These are phyloP conservation scores for Myrmecobius fasciatus DNA, from an alignment of 2,113 vertebrate genomes.

Conservation along the genomic window DNA sequence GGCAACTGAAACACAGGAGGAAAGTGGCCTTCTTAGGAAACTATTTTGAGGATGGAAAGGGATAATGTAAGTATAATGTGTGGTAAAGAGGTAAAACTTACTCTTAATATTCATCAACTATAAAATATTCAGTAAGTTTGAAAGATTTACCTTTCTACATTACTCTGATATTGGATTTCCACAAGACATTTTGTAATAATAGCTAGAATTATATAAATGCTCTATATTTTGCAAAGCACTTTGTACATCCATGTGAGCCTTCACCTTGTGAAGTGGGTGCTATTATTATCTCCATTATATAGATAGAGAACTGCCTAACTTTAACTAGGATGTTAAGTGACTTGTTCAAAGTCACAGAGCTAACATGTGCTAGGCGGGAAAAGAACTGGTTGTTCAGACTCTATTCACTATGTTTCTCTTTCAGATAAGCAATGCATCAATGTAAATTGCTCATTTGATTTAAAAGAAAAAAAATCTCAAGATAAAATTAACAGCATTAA, in stretches of 20 bases:
- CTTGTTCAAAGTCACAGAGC: neutral
- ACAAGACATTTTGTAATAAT: conserved; percentile 8
- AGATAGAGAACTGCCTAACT: neutral
- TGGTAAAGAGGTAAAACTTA: neutral
- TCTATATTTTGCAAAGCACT: neutral
- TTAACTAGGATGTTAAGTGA: neutral
- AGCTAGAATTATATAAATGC: neutral
- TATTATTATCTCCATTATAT: too few relatives aligned
- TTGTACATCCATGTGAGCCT: neutral
- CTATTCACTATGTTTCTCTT: neutral
- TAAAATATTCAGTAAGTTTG: neutral
- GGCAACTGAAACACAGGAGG: neutral
- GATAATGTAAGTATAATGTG: neutral
- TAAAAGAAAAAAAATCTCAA: neutral
- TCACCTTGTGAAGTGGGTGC: neutral
- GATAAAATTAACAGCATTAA: neutral
- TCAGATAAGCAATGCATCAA: neutral
- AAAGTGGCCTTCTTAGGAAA: neutral
- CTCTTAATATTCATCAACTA: neutral
- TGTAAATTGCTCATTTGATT: neutral
- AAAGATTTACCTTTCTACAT: conserved; percentile 49
- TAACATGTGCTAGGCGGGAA: neutral
- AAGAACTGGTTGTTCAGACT: neutral
- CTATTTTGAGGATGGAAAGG: neutral
- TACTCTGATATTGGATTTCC: conserved; percentile 14